Conservation (phyloP, 2,113 vertebrate species). For the Carettochelys insculpta region DNA sequence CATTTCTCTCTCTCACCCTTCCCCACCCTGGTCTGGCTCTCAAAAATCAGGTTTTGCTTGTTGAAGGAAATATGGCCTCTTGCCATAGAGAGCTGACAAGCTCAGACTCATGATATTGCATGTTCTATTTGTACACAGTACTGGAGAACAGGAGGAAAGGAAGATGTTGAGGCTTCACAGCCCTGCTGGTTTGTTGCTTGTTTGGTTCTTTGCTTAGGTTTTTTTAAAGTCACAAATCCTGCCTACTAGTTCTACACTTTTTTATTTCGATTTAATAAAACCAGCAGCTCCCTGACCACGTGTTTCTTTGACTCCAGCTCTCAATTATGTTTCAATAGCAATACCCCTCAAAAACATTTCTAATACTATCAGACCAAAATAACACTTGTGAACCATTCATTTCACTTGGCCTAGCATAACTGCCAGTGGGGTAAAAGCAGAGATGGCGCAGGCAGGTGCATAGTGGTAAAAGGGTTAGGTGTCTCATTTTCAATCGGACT, state of each 20-base stretch:
- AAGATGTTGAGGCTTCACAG: background rate
- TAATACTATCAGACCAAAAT: background rate
- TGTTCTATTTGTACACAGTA: background rate
- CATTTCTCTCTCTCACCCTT: background rate
- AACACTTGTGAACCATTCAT: background rate
- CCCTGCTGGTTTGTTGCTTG: background rate
- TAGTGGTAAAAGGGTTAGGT: background rate
- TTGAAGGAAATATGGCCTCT: conserved; percentile 11
- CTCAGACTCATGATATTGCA: background rate
- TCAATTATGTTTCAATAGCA: background rate
- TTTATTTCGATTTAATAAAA: background rate
- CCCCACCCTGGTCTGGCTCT: background rate
- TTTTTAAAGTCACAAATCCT: background rate
- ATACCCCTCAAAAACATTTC: background rate
- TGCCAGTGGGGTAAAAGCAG: background rate
- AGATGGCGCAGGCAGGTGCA: background rate
- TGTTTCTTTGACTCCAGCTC: background rate
- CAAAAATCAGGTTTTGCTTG: background rate
- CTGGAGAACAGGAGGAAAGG: background rate
- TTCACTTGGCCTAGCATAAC: background rate
- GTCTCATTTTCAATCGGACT: too few relatives aligned
- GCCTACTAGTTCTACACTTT: background rate
- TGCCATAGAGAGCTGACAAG: background rate
- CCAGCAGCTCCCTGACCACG: background rate
- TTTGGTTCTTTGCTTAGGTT: too few relatives aligned